Percentiles rank a stretch among this genome's conserved stretches.
phyloP scores from a whole-genome alignment of 2,888 invertebrate species.

The Sylvicola cinctus region DNA sequence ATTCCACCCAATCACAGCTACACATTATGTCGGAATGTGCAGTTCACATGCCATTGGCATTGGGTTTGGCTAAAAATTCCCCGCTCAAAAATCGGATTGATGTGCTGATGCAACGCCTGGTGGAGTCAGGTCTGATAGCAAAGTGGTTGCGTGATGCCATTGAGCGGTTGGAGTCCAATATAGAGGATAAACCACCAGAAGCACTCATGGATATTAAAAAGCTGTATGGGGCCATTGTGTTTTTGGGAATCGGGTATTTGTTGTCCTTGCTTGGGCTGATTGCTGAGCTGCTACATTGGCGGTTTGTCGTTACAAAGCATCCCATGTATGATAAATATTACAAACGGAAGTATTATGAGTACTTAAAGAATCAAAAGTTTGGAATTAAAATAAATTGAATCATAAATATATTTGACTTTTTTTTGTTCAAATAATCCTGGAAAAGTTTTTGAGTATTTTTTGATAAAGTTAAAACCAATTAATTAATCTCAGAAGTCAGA shows the following conservation, averaged over 20 bases:
- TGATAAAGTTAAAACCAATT: no score
- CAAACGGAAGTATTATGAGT: not conserved
- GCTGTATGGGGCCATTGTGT: constrained; percentile 55
- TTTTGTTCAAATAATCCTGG: no score
- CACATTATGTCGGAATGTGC: constrained; percentile 70
- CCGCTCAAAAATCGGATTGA: constrained; percentile 50
- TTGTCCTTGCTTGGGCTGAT: constrained; percentile 34
- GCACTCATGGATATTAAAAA: constrained; percentile 60
- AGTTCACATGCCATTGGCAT: constrained; percentile 58
- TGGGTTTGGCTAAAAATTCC: constrained; percentile 66
- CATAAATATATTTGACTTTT: no score
- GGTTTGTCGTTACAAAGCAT: constrained; percentile 38
- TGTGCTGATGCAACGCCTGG: constrained; percentile 38
- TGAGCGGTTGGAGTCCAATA: constrained; percentile 31
- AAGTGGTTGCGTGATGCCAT: constrained; percentile 65
- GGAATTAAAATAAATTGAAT: no score
- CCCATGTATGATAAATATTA: constrained; percentile 49
- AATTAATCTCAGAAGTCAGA: no score
- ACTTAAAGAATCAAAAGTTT: no score
- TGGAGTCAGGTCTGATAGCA: constrained; percentile 54
- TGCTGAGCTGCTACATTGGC: constrained; percentile 45
- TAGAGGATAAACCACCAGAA: constrained; percentile 40
- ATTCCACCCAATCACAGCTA: constrained; percentile 22
- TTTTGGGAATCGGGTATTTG: constrained; percentile 45
- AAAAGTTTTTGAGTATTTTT: no score